These are phyloP conservation scores for Polydesmus complanatus DNA, from an alignment of 2,888 invertebrate species.

Conservation along the genomic window DNA sequence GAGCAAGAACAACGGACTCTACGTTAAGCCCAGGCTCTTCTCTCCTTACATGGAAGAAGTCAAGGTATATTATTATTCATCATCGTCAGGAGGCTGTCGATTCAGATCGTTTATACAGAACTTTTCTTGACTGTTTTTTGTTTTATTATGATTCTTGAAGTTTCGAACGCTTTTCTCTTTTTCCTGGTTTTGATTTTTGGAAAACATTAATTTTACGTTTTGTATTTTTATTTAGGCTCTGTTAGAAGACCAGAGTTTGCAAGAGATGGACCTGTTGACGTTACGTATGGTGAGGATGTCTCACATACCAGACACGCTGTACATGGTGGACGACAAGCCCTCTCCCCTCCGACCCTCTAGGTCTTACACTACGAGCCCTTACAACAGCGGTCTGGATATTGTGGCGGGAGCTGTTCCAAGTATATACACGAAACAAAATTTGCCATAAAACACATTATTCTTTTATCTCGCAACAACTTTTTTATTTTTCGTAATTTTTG, in stretches of 20 bases:
- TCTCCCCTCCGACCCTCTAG: conserved; percentile 24
- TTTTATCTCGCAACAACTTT: no score
- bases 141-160: no score
- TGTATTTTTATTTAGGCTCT: conserved; percentile 43
- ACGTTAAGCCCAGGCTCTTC: conserved; percentile 72
- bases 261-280: conserved; percentile 56
- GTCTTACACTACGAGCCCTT: conserved; percentile 17
- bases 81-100: background rate
- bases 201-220: no score
- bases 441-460: background rate
- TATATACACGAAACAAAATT: no score
- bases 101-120: no score
- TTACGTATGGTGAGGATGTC: conserved; percentile 48
- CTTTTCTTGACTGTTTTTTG: no score
- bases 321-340: conserved; percentile 60
- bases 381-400: conserved; percentile 42
- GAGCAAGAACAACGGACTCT: conserved; percentile 31
- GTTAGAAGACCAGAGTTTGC: conserved; percentile 67
- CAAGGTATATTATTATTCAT: conserved; percentile 43
- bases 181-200: no score
- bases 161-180: no score
- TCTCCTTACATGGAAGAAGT: conserved; percentile 91
- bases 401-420: conserved; percentile 39
- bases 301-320: conserved; percentile 76
- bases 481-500: no score